Conservation (phyloP, 2,797 vertebrate species). For the Phataginus tricuspis region DNA sequence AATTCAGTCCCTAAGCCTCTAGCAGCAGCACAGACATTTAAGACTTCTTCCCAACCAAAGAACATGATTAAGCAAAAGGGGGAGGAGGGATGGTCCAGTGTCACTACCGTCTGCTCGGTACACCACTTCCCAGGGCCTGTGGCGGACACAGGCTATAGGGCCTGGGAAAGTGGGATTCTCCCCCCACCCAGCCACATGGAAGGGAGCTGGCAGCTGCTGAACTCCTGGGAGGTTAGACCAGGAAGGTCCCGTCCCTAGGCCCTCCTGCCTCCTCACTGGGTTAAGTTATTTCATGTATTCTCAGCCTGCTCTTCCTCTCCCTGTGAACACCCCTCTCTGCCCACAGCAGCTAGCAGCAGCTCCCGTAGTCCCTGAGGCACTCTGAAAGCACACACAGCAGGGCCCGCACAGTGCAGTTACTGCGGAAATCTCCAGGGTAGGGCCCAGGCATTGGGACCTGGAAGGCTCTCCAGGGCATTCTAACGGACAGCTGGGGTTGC, state of each 20-base stretch:
- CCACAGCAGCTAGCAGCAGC: not conserved
- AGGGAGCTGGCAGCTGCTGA: not conserved
- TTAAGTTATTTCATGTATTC: not conserved
- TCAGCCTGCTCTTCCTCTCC: not conserved
- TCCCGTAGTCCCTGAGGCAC: not conserved
- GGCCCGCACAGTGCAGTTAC: not conserved
- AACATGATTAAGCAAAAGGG: accelerated
- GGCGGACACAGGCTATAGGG: accelerated
- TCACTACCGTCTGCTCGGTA: not conserved
- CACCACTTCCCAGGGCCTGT: accelerated
- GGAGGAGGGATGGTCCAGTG: not conserved
- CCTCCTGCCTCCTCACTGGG: not conserved
- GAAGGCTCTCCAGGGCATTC: not conserved
- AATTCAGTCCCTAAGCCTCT: accelerated
- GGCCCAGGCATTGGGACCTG: accelerated
- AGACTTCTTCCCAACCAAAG: not conserved
- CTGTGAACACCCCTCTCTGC: not conserved
- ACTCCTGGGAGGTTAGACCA: not conserved
- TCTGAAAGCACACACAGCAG: not conserved
- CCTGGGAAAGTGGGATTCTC: not conserved
- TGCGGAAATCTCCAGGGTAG: not conserved
- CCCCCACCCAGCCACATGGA: not conserved
- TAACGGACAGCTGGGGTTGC: not conserved
- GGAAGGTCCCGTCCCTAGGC: not conserved
- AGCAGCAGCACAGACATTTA: not conserved